Conservation (phyloP, 2,888 invertebrate genomes). For the Agelastica alni region DNA sequence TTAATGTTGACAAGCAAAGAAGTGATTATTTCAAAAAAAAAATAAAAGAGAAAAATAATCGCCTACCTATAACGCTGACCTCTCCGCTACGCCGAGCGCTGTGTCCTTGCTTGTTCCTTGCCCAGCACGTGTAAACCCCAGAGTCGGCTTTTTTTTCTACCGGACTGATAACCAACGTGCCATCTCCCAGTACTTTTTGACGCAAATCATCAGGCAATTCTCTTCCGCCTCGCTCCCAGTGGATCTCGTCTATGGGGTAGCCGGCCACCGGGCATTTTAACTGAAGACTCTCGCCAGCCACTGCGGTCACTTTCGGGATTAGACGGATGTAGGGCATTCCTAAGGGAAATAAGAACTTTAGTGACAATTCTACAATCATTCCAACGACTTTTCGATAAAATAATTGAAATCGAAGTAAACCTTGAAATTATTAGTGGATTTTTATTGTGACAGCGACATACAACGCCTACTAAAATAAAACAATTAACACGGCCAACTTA, state of each 20-base stretch:
- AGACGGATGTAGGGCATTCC: constrained; percentile 79
- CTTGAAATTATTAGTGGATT: too few species aligned
- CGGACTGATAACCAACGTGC: constrained; percentile 73
- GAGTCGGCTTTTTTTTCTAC: constrained; percentile 77
- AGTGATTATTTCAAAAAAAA: too few species aligned
- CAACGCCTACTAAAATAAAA: too few species aligned
- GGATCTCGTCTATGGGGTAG: constrained; percentile 78
- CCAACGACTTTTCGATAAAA: too few species aligned
- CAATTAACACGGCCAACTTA: too few species aligned
- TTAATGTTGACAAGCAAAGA: too few species aligned
- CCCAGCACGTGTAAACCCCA: constrained; percentile 80
- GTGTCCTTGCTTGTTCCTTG: constrained; percentile 77
- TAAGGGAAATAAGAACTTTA: constrained; percentile 47
- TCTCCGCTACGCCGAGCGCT: constrained; percentile 74
- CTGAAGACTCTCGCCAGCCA: constrained; percentile 74
- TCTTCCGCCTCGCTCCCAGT: constrained; percentile 76
- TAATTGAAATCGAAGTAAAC: too few species aligned
- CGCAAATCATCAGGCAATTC: constrained; percentile 79
- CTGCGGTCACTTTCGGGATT: constrained; percentile 80
- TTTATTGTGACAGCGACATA: too few species aligned
- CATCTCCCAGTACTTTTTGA: constrained; percentile 74
- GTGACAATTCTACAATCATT: constrained; percentile 3
- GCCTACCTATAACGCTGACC: constrained; percentile 77
- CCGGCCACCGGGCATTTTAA: constrained; percentile 83
- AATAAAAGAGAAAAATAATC: background rate